These are phyloP conservation scores for Iguana delicatissima DNA, from an alignment of 2,797 vertebrate species.

Conservation along the genomic window DNA sequence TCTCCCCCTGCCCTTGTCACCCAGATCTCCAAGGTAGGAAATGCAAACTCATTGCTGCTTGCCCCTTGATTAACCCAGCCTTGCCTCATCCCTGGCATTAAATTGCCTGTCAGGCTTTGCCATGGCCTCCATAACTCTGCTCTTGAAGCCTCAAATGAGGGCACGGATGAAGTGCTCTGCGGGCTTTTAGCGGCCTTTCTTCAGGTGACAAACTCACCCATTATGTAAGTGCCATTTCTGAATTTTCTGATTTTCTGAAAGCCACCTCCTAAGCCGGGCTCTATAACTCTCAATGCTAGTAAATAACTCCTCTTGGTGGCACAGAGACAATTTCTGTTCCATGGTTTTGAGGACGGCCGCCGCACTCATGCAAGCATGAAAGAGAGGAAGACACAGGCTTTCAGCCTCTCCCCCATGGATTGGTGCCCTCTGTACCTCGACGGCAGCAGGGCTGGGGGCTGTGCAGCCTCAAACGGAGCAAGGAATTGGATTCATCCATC, in stretches of 20 bases:
- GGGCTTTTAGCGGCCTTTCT: constrained; percentile 14
- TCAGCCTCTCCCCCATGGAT: not conserved
- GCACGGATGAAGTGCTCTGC: accelerated
- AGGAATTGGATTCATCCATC: not conserved
- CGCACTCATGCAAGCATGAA: not conserved
- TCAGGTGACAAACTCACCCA: constrained; percentile 3
- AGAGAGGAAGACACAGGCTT: not conserved
- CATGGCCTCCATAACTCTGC: constrained; percentile 30
- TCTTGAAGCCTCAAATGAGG: not conserved
- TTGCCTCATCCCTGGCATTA: not conserved
- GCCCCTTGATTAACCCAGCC: constrained; percentile 4
- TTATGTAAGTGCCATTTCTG: constrained; percentile 6
- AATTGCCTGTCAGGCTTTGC: constrained; percentile 35
- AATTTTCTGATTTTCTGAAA: not conserved
- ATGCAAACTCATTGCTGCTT: constrained; percentile 25
- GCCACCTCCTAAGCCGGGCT: not conserved
- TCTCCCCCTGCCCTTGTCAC: not conserved
- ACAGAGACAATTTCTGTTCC: accelerated
- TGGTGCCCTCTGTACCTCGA: not conserved
- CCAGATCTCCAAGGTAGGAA: not conserved
- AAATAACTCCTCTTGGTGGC: not conserved
- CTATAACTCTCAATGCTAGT: not conserved
- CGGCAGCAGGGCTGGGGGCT: not conserved
- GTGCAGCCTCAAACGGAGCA: not conserved
- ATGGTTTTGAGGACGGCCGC: not conserved